Evolutionary conservation across 2,888 invertebrate genomes (phyloP).

Genomic region (Napeogenes inachia): DNA sequence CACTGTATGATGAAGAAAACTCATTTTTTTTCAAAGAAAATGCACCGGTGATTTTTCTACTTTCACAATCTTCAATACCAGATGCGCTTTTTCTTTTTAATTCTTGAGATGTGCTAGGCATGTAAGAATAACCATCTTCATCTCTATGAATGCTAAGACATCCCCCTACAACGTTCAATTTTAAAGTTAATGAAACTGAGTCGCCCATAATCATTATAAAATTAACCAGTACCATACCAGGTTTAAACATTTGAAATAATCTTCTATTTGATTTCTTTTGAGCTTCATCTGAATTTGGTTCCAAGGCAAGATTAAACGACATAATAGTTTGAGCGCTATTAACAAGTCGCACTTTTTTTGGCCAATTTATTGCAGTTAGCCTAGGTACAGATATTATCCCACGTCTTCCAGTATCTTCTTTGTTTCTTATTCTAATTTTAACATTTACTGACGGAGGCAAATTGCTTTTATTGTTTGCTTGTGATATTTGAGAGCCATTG

Average conservation of each 20-base stretch:
- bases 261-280: constrained; percentile 42
- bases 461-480: constrained; percentile 35
- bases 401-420: constrained; percentile 37
- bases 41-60: constrained; percentile 26
- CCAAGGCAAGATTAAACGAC: constrained; percentile 59
- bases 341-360: constrained; percentile 46
- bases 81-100: constrained; percentile 33
- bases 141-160: constrained; percentile 48
- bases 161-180: constrained; percentile 40
- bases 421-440: constrained; percentile 58
- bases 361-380: constrained; percentile 28
- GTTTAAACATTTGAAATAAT: constrained; percentile 42
- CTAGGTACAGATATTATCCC: constrained; percentile 46
- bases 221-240: constrained; percentile 34
- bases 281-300: constrained; percentile 42
- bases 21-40: constrained; percentile 38
- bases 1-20: constrained; percentile 25
- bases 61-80: constrained; percentile 23
- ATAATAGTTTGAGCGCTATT: constrained; percentile 64
- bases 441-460: constrained; percentile 49
- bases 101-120: constrained; percentile 34
- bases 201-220: neutral
- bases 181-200: neutral
- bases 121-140: constrained; percentile 46
- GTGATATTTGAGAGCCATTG: constrained; percentile 28